A percentile compares a stretch with the other conserved stretches of the same genome.
Evolutionary conservation across 2,888 invertebrate genomes (phyloP).

Genomic region (Aleiodes testaceus): DNA sequence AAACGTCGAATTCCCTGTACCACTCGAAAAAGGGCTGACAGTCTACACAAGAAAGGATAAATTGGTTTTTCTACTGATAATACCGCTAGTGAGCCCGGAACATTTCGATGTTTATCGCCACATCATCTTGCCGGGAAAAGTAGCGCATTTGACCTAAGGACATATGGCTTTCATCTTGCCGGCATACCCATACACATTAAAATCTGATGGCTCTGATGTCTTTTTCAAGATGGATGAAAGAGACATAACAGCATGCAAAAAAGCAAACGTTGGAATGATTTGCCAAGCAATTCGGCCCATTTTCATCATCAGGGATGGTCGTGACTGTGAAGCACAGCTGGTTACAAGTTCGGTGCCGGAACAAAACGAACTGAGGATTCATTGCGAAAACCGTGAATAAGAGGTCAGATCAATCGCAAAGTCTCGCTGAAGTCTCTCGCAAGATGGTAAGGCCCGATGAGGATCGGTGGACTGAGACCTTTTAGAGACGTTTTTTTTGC

Average conservation of each 20-base stretch:
- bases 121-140: not conserved
- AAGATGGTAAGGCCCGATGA: not conserved
- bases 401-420: not conserved
- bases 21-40: not conserved
- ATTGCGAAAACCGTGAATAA: not conserved
- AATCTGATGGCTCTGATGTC: not conserved
- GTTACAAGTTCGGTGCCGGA: not conserved
- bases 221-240: not conserved
- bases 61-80: not conserved
- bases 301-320: not conserved
- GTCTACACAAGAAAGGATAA: not conserved
- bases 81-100: not conserved
- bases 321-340: not conserved
- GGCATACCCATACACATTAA: not conserved
- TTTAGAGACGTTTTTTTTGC: not conserved
- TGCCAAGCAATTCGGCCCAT: not conserved
- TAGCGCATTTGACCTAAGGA: not conserved
- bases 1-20: not conserved
- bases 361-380: not conserved
- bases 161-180: not conserved
- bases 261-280: not conserved
- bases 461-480: not conserved
- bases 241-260: not conserved
- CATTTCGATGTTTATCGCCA: not conserved
- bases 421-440: conserved; percentile 6